Percentiles rank a stretch among this genome's conserved stretches.
These are phyloP conservation scores for Coleophora flavipennella DNA, from an alignment of 2,888 invertebrate species.

Conservation along the genomic window DNA sequence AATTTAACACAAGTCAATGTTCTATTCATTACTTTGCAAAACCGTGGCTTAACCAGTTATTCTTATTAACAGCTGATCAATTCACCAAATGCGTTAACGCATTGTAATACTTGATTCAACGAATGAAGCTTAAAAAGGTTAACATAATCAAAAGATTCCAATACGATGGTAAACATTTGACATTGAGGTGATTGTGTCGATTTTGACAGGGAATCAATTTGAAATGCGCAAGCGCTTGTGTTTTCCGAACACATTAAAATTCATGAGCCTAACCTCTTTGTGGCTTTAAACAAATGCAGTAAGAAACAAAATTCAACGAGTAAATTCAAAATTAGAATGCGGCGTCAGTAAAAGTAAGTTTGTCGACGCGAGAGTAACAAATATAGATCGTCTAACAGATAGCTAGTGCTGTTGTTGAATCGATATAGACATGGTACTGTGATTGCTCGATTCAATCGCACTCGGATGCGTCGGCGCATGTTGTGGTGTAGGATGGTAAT, in stretches of 20 bases:
- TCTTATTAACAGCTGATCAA: conserved; percentile 25
- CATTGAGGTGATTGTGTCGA: conserved; percentile 53
- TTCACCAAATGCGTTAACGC: conserved; percentile 35
- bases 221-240: conserved; percentile 33
- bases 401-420: conserved; percentile 59
- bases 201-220: conserved; percentile 64
- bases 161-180: conserved; percentile 55
- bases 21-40: conserved; percentile 6
- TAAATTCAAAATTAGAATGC: conserved; percentile 5
- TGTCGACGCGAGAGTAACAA: conserved; percentile 54
- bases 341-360: conserved; percentile 30
- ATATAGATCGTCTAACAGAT: conserved; percentile 63
- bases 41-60: conserved; percentile 16
- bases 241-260: conserved; percentile 3
- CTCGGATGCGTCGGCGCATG: conserved; percentile 45
- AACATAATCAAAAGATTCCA: conserved; percentile 41
- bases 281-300: conserved; percentile 3
- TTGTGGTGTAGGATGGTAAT: conserved; percentile 44
- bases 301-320: conserved; percentile 22
- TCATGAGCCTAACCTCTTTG: conserved; percentile 11
- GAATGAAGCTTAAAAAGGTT: conserved; percentile 36
- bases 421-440: conserved; percentile 66
- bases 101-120: conserved; percentile 25
- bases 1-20: conserved; percentile 7
- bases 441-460: conserved; percentile 66